These are phyloP conservation scores for Eufriesea mexicana DNA, from an alignment of 1,140 invertebrate species.

Conservation along the genomic window DNA sequence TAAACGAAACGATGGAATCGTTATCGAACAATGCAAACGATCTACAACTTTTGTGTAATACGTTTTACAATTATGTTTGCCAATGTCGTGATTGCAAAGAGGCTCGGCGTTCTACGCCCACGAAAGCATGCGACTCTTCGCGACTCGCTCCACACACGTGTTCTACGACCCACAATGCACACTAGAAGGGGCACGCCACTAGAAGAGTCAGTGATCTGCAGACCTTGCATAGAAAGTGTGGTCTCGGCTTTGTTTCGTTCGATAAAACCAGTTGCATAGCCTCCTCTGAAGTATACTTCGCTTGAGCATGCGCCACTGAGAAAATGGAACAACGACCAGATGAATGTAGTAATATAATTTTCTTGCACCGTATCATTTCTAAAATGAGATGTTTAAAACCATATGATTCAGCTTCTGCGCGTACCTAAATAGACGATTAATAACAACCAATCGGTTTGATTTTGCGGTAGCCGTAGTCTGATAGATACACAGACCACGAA, in stretches of 20 bases:
- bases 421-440: no score
- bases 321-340: not conserved
- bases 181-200: not conserved
- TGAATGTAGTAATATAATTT: not conserved
- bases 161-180: not conserved
- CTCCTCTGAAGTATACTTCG: not conserved
- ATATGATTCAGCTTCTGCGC: no score
- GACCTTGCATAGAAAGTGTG: conserved; percentile 50
- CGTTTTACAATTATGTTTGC: not conserved
- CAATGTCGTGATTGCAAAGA: not conserved
- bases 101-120: not conserved
- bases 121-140: not conserved
- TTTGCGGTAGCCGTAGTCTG: not conserved
- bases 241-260: conserved; percentile 19
- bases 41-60: not conserved
- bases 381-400: not conserved
- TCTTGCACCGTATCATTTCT: no score
- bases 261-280: conserved; percentile 63
- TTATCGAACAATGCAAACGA: not conserved
- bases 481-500: not conserved
- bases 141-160: not conserved
- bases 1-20: not conserved
- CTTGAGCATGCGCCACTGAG: not conserved
- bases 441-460: not conserved
- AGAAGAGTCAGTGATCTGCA: conserved; percentile 56